phyloP scores from a whole-genome alignment of 2,797 vertebrate species.

The Pseudotriccus pelzelni region DNA sequence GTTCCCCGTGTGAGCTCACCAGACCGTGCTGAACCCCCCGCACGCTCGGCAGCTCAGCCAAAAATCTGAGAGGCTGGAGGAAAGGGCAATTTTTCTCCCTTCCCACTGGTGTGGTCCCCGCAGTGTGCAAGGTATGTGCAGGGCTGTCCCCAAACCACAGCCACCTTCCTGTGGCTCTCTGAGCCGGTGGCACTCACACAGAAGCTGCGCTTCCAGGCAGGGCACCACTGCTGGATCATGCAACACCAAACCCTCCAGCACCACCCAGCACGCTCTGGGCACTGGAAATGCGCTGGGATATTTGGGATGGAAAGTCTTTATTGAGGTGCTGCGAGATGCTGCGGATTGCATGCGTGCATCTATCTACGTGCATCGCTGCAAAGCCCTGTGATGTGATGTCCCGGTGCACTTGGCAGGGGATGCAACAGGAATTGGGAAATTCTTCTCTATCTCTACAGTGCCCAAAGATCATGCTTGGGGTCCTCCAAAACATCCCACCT shows the following conservation, averaged over 20 bases:
- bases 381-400: accelerated
- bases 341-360: neutral
- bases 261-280: accelerated
- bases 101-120: neutral
- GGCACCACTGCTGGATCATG: neutral
- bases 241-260: neutral
- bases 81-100: neutral
- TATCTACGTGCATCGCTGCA: accelerated
- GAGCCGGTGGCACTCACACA: neutral
- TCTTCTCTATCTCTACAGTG: neutral
- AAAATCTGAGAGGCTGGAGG: neutral
- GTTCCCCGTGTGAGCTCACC: neutral
- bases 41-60: accelerated
- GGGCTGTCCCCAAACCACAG: neutral
- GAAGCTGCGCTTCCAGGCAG: neutral
- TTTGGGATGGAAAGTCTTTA: neutral
- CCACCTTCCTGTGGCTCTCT: neutral
- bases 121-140: accelerated
- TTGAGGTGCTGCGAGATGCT: neutral
- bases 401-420: neutral
- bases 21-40: neutral
- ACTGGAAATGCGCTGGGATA: accelerated
- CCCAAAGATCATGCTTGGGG: accelerated
- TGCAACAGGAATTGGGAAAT: accelerated
- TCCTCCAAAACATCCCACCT: neutral